Conservation (phyloP, 2,797 vertebrate species). For the Dallia pectoralis region DNA sequence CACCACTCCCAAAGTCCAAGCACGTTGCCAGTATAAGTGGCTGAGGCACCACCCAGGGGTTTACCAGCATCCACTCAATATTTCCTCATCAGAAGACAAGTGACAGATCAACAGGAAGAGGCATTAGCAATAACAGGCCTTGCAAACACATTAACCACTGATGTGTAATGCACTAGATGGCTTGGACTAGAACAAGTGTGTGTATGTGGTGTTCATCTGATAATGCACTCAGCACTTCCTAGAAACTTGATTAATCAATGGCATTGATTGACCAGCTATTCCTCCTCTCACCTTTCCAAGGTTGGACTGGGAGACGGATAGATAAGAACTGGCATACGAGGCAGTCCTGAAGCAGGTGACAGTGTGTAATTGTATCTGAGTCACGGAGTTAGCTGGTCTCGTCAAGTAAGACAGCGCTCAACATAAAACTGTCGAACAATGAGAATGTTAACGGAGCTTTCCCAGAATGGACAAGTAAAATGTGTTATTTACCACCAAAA, state of each 20-base stretch:
- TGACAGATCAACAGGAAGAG: slow-evolving; percentile 49
- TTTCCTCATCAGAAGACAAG: slow-evolving; percentile 61
- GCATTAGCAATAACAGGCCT: background rate
- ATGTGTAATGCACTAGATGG: background rate
- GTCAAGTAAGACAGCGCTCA: too few relatives aligned
- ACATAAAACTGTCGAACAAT: too few relatives aligned
- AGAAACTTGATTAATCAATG: slow-evolving; percentile 60
- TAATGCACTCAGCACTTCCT: slow-evolving; percentile 1
- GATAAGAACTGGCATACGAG: slow-evolving; percentile 35
- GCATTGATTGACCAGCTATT: slow-evolving; percentile 54
- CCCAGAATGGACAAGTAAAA: too few relatives aligned
- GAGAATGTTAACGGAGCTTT: too few relatives aligned
- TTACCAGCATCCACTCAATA: slow-evolving; percentile 60
- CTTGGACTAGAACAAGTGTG: background rate
- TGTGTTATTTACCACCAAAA: too few relatives aligned
- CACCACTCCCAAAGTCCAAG: slow-evolving; percentile 51
- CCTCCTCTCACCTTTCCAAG: slow-evolving; percentile 49
- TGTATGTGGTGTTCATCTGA: slow-evolving; percentile 9
- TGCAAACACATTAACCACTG: slow-evolving; percentile 6
- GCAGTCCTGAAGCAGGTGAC: slow-evolving; percentile 31
- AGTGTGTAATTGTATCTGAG: too few relatives aligned
- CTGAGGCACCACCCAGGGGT: slow-evolving; percentile 52
- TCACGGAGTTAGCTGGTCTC: too few relatives aligned
- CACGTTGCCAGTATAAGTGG: slow-evolving; percentile 43
- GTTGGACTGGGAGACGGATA: slow-evolving; percentile 36